Evolutionary conservation across 2,797 vertebrate species (phyloP), one percentile per base, ranked within the genome.

Genomic region (Platyrinchus mystaceus): DNA sequence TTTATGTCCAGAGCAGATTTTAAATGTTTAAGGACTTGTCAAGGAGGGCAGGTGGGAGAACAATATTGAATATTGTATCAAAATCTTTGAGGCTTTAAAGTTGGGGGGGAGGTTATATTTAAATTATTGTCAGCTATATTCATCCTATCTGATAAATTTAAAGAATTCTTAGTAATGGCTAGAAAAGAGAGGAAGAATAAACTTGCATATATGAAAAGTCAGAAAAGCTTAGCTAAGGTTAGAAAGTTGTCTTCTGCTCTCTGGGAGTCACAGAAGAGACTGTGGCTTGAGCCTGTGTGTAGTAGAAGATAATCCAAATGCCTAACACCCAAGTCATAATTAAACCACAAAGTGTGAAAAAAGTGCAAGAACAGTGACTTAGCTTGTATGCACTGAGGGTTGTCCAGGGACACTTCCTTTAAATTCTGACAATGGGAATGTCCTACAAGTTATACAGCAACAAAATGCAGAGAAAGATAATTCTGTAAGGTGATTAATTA

Each of bases 91-190:
- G 36, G 22, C 32, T 91, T 49, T 62, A 16, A 14, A 13, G 7
- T 6, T 46, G 44, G 10, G 0, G 0, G 44, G 12, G 44, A 16
- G 41, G 41, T 9, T 64, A 10, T 3, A 28, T 37, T 81, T 49
- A 50, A 68, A 37, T 71, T 80, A 37, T 34, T 86, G 12, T 53
- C 30, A 49, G 8, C 21, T 24, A 13, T 41, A 21, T 60, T 90
- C 9, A 60, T 60, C 15, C 30, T 0, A 2, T 39, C 46, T 55
- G 46, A 49, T 84, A 32, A 39, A 53, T 90, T 58, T 36, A 32
- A 82, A 49, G 20, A 36, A 67, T 70, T 74, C 6, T 53, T 24
- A 32, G 16, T 64, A 71, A 64, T 64, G 4, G 3, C 44, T 60
- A 28, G 8, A 55, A 68, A 71, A 73, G 14, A 77, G 30, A 68